phyloP scores from a whole-genome alignment of 2,113 vertebrate genomes.

The Cavia porcellus region DNA sequence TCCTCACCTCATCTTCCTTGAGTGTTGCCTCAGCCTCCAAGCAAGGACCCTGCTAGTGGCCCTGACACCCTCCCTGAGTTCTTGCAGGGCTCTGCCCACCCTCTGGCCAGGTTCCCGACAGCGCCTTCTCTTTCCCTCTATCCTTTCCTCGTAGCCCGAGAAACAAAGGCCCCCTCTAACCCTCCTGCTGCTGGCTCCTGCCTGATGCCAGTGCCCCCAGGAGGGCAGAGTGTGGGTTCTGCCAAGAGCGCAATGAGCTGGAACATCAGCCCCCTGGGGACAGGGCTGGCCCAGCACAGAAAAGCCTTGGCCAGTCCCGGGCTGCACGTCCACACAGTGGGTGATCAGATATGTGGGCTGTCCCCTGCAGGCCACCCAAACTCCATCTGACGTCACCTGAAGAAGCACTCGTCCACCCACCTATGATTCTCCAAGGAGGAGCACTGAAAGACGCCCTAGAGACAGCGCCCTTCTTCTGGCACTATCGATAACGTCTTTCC shows the following conservation, averaged over 20 bases:
- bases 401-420: neutral
- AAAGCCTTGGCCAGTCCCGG: neutral
- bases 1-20: accelerated
- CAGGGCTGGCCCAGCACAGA: neutral
- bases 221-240: neutral
- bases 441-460: neutral
- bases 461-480: too few relatives aligned
- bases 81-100: neutral
- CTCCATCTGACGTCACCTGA: neutral
- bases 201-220: accelerated
- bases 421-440: neutral
- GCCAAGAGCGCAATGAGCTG: neutral
- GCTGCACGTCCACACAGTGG: neutral
- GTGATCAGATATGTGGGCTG: accelerated
- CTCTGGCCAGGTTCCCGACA: accelerated
- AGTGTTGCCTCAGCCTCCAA: neutral
- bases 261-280: accelerated
- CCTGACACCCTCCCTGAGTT: too few relatives aligned
- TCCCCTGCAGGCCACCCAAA: neutral
- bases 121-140: neutral
- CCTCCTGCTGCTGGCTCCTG: neutral
- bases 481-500: neutral
- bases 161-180: neutral
- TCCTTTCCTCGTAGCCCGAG: neutral
- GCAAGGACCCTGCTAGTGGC: accelerated